Base-by-base conservation (phyloP, 1,140 invertebrate species). In the Trachymyrmex septentrionalis region DNA sequence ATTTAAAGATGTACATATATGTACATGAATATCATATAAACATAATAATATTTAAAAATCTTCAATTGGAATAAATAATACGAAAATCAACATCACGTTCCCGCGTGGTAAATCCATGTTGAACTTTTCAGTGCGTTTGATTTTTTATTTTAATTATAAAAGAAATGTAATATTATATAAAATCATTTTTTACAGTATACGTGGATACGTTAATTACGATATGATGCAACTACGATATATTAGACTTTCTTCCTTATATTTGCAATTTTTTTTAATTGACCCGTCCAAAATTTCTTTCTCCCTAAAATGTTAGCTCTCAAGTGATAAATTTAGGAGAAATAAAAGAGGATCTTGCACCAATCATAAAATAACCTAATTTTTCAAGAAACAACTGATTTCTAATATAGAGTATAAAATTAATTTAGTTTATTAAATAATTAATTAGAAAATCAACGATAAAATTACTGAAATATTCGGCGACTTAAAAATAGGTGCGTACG, bases 371-470 rank as follows among this genome's bases (percentile, higher is more conserved):
- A 27, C 7, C 7, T 3, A 63, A 64, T 64, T 64, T 64, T 16
- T 19, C 27, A 34, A 30, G 16, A 14, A 16, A 75, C n/a, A 16
- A 24, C 2, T 61, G 30, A 30, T 19, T 0, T 34, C 7, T 66
- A 19, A 24, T 10, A 38, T 44, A 61, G 7, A n/a, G n/a, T n/a
- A n/a, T n/a, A n/a, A n/a, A n/a, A 61, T 76, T 76, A n/a, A 76
- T 30, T 76, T 61, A 14, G 12, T 14, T 7, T 1, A 10, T 67
- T 21, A 21, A 9, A 27, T 61, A 14, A 44, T 14, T 7, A 4
- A 10, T 67, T 21, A 21, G 16, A 27, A 19, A 59, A 44, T 61
- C 34, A 80, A 50, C 1, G 19, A 78, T 4, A 66, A 50, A 44
- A 44, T 48, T 1, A 76, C 14, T 77, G 27, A 14, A 14, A 38